These are phyloP conservation scores for Campylomormyrus numenius DNA, from an alignment of 2,113 vertebrate species.

Conservation along the genomic window DNA sequence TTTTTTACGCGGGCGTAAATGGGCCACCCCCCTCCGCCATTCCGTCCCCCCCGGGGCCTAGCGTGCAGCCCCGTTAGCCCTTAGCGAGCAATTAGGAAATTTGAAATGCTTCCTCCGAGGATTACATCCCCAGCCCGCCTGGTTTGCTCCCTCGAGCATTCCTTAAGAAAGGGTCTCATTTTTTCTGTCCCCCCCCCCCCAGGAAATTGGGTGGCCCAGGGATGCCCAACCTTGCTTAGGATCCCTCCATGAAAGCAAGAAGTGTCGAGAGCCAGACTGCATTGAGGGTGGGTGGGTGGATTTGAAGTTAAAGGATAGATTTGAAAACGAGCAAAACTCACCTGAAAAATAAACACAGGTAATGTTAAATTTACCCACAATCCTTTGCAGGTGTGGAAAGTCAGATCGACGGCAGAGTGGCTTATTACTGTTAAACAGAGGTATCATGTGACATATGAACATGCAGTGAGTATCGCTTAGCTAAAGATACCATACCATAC, in stretches of 20 bases:
- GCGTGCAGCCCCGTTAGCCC: not conserved
- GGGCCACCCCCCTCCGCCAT: not conserved
- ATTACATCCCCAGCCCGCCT: not conserved
- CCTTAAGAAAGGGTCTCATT: not conserved
- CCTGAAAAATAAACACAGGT: not conserved
- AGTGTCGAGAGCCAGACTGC: not conserved
- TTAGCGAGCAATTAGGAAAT: not conserved
- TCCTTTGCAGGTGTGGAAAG: not conserved
- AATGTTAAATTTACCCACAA: not conserved
- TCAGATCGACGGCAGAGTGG: not conserved
- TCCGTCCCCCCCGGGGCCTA: not conserved
- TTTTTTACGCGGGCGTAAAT: not conserved
- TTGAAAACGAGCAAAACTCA: not conserved
- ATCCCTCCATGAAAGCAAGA: not conserved
- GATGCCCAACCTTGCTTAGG: not conserved
- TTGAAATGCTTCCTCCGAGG: constrained; percentile 2
- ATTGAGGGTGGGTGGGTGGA: not conserved
- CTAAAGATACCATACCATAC: not conserved
- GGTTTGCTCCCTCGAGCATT: not conserved
- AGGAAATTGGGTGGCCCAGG: not conserved
- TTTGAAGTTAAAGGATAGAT: not conserved
- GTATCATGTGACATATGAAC: not conserved
- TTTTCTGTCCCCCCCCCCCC: not conserved
- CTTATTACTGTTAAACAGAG: not conserved
- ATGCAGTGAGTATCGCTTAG: not conserved